Evolutionary conservation across 2,797 vertebrate genomes (phyloP).

Genomic region (Bovichtus variegatus): DNA sequence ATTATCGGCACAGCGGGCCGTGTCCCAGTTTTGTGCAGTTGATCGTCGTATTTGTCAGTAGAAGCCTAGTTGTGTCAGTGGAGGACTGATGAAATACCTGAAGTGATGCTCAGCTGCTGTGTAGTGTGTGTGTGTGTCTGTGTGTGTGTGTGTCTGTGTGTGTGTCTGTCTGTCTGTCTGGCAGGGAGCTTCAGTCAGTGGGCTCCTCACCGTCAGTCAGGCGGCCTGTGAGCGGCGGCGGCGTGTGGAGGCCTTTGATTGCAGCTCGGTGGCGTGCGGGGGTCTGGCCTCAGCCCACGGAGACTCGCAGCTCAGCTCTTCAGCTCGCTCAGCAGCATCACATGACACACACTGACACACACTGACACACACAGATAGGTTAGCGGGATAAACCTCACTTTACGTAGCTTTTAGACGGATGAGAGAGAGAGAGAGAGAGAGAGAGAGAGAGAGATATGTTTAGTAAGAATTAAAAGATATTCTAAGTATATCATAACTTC

Average conservation of each 20-base stretch:
- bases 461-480: too few species aligned
- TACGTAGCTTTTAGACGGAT: neutral
- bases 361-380: slow-evolving; percentile 24
- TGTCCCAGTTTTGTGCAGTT: slow-evolving; percentile 46
- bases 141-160: slow-evolving; percentile 20
- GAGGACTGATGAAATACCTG: slow-evolving; percentile 19
- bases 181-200: slow-evolving; percentile 8
- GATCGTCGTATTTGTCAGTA: slow-evolving; percentile 31
- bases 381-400: slow-evolving; percentile 3
- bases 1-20: slow-evolving; percentile 36
- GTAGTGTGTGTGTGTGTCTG: neutral
- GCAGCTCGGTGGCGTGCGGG: slow-evolving; percentile 21
- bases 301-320: too few species aligned
- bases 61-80: slow-evolving; percentile 48
- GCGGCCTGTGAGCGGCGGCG: slow-evolving; percentile 4
- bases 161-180: slow-evolving; percentile 12
- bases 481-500: too few species aligned
- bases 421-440: too few species aligned
- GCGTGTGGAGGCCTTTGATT: slow-evolving; percentile 55
- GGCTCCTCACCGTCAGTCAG: slow-evolving; percentile 19
- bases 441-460: too few species aligned
- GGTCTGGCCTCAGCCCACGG: slow-evolving; percentile 21
- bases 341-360: slow-evolving; percentile 22
- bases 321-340: slow-evolving; percentile 36
- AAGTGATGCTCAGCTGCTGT: slow-evolving; percentile 2